A percentile compares a stretch with the other conserved stretches of the same genome.
These are phyloP conservation scores for Apodemia hepburni DNA, from an alignment of 2,888 invertebrate species.

Conservation along the genomic window DNA sequence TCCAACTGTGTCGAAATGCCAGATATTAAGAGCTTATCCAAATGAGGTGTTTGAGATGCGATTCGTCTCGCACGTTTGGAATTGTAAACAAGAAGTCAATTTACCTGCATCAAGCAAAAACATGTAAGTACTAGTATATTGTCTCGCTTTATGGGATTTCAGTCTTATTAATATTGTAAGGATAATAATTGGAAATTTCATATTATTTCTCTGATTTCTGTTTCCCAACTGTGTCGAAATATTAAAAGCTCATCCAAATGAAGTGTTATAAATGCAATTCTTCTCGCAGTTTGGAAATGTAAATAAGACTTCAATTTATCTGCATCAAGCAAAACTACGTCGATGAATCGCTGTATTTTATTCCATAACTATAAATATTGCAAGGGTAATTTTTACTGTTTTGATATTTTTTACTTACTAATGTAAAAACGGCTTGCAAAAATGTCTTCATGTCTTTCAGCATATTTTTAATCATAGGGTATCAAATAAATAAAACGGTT, in stretches of 20 bases:
- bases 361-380: too few relatives aligned
- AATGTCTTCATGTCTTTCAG: too few relatives aligned
- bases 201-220: too few relatives aligned
- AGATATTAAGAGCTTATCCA: not conserved
- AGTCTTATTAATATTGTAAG: too few relatives aligned
- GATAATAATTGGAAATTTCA: too few relatives aligned
- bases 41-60: not conserved
- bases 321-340: not conserved
- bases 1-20: not conserved
- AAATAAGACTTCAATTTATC: not conserved
- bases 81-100: conserved; percentile 1
- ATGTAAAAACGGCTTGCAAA: too few relatives aligned
- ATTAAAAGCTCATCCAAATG: not conserved
- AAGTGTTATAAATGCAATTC: not conserved
- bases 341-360: not conserved
- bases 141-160: not conserved
- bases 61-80: not conserved
- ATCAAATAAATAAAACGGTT: too few relatives aligned
- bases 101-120: not conserved
- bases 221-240: not conserved
- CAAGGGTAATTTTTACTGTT: too few relatives aligned
- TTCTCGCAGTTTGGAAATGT: not conserved
- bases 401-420: too few relatives aligned
- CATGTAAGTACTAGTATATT: not conserved
- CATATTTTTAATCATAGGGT: too few relatives aligned